Evolutionary conservation across 2,797 vertebrate species (phyloP).

Genomic region (Allobates femoralis): DNA sequence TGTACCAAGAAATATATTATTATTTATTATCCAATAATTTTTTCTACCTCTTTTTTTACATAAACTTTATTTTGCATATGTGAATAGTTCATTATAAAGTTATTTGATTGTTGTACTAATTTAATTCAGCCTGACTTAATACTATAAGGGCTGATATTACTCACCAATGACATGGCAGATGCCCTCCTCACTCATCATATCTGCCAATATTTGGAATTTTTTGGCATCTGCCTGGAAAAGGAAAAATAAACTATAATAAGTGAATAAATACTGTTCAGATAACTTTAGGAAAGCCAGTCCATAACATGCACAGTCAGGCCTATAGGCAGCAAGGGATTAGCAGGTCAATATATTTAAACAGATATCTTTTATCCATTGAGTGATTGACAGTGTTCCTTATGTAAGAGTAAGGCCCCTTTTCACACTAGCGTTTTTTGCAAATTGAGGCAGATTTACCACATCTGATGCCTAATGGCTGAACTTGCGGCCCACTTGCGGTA

Average conservation of each 20-base stretch:
- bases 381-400: no score
- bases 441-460: no score
- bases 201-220: constrained; percentile 69
- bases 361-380: no score
- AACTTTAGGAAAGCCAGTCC: background rate
- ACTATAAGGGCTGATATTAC: constrained; percentile 66
- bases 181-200: constrained; percentile 76
- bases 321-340: background rate
- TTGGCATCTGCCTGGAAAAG: constrained; percentile 83
- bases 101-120: background rate
- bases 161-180: constrained; percentile 81
- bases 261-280: background rate
- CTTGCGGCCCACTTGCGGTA: no score
- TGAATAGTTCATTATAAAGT: background rate
- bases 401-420: no score
- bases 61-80: no score
- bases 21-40: no score
- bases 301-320: no score
- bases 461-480: no score
- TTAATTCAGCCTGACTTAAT: background rate
- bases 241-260: constrained; percentile 2
- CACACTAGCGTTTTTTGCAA: no score
- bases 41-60: background rate
- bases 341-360: no score
- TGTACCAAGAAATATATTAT: background rate